phyloP scores from a whole-genome alignment of 1,140 invertebrate species.

The Theocolax elegans region DNA sequence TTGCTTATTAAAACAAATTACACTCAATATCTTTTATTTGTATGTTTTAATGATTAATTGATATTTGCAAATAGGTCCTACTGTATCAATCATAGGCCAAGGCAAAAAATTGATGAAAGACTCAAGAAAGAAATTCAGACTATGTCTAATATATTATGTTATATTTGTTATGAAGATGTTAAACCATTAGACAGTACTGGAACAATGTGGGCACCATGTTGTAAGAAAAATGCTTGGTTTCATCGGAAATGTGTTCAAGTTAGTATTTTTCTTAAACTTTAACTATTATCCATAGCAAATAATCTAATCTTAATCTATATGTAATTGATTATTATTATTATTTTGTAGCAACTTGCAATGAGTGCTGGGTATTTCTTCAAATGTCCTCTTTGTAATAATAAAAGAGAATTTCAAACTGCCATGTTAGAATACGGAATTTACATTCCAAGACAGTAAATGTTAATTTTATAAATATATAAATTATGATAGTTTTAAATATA shows the following conservation, averaged over 20 bases:
- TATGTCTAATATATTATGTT: slow-evolving; percentile 60
- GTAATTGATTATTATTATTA: slow-evolving; percentile 26
- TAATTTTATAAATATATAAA: neutral
- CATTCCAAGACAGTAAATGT: slow-evolving; percentile 72
- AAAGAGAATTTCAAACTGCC: slow-evolving; percentile 69
- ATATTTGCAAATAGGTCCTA: slow-evolving; percentile 66
- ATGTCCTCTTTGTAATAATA: slow-evolving; percentile 76
- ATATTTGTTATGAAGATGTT: slow-evolving; percentile 71
- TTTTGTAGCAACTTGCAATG: slow-evolving; percentile 69
- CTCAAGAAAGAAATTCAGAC: slow-evolving; percentile 48
- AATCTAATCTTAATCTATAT: neutral
- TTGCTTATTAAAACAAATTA: slow-evolving; percentile 8
- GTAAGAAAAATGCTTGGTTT: slow-evolving; percentile 72
- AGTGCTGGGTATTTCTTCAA: slow-evolving; percentile 78
- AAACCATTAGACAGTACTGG: slow-evolving; percentile 55
- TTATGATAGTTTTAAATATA: no score
- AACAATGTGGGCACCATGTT: slow-evolving; percentile 73
- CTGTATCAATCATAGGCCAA: slow-evolving; percentile 71
- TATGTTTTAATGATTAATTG: slow-evolving; percentile 10
- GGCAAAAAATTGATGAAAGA: slow-evolving; percentile 64
- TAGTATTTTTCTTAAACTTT: slow-evolving; percentile 30
- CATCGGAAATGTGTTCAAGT: slow-evolving; percentile 73
- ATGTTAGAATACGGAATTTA: slow-evolving; percentile 75
- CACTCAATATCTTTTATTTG: neutral
- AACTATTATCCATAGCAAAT: no score